Evolutionary conservation across 2,113 vertebrate species (phyloP).

Genomic region (Elachura formosa): DNA sequence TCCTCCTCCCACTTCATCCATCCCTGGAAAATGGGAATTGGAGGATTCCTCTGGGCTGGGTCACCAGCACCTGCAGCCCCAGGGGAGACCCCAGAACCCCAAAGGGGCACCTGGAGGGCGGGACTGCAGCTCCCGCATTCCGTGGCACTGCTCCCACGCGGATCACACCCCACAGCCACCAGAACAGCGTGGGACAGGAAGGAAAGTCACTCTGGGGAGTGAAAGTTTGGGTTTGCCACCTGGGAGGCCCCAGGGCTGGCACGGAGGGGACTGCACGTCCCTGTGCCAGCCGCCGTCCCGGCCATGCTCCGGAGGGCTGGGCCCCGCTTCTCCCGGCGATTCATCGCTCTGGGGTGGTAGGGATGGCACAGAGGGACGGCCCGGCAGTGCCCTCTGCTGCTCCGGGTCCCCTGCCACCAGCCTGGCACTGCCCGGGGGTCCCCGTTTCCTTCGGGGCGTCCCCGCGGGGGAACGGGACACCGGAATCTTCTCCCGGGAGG

Average conservation of each 20-base stretch:
- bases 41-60: not conserved
- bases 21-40: rapidly evolving
- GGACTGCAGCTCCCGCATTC: not conserved
- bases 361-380: not conserved
- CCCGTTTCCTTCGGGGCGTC: rapidly evolving
- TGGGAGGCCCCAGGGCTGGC: not conserved
- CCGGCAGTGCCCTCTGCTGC: conserved; percentile 38
- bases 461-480: rapidly evolving
- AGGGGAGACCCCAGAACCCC: not conserved
- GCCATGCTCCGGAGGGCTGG: rapidly evolving
- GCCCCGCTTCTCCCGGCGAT: rapidly evolving
- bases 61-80: not conserved
- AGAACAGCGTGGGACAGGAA: rapidly evolving
- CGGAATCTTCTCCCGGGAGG: not conserved
- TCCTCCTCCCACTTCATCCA: not conserved
- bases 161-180: not conserved
- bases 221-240: rapidly evolving
- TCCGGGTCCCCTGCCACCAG: not conserved
- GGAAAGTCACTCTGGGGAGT: rapidly evolving
- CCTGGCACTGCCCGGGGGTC: not conserved
- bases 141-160: rapidly evolving
- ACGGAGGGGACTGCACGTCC: rapidly evolving
- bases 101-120: not conserved
- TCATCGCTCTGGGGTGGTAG: not conserved
- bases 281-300: rapidly evolving